Conservation (phyloP, 2,888 invertebrate genomes). For the Vesta saturnalis region DNA sequence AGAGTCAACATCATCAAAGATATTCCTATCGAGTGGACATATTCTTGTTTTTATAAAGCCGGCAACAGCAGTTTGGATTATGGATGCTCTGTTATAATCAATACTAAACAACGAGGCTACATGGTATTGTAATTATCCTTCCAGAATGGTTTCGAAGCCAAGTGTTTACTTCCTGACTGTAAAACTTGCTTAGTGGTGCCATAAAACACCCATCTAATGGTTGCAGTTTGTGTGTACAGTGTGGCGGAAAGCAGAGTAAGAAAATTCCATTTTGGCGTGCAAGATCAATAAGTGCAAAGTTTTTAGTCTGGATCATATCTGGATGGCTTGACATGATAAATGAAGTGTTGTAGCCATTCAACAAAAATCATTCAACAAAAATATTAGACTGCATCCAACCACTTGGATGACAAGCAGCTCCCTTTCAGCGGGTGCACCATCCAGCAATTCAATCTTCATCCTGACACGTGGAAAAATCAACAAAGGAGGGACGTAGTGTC, state of each 20-base stretch:
- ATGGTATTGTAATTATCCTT: conserved; percentile 3
- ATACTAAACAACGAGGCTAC: neutral
- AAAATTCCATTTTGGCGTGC: conserved; percentile 26
- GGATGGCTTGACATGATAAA: neutral
- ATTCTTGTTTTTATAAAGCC: conserved; percentile 19
- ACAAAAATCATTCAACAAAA: too few species aligned
- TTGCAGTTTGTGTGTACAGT: neutral
- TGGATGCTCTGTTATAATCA: conserved; percentile 15
- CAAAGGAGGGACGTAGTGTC: neutral
- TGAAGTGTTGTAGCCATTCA: neutral
- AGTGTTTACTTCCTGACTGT: conserved; percentile 3
- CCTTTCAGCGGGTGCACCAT: neutral
- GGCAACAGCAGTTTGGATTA: conserved; percentile 4
- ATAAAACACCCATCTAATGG: neutral
- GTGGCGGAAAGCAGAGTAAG: neutral
- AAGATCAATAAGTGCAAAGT: conserved; percentile 3
- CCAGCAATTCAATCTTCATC: neutral
- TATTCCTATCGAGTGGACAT: neutral
- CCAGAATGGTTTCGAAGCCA: conserved; percentile 6
- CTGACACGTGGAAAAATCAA: neutral
- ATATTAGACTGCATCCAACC: neutral
- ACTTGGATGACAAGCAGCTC: neutral
- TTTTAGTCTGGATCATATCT: neutral
- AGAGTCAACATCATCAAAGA: neutral
- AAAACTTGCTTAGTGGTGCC: conserved; percentile 14